Evolutionary conservation across 2,113 vertebrate species (phyloP).

Genomic region (Casuarius casuarius): DNA sequence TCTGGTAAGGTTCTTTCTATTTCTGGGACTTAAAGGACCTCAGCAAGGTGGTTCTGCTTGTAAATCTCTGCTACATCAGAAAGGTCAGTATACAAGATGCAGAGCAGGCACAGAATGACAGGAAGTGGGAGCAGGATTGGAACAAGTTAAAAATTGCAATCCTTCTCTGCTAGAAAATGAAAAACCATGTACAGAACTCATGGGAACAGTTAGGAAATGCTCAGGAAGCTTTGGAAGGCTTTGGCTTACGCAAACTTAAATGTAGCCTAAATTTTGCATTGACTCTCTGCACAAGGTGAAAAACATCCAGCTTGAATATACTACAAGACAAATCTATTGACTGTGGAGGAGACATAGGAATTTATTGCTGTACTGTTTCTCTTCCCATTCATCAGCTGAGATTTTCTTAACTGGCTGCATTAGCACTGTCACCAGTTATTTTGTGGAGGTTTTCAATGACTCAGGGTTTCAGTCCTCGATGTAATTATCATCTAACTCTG

Average conservation of each 20-base stretch:
- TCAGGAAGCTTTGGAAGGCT: constrained; percentile 41
- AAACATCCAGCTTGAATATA: constrained; percentile 10
- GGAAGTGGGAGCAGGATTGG: constrained; percentile 1
- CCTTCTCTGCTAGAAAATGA: constrained; percentile 27
- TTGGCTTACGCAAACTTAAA: neutral
- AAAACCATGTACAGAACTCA: constrained; percentile 15
- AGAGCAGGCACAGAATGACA: constrained; percentile 17
- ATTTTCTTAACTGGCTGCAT: constrained; percentile 31
- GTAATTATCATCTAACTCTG: neutral
- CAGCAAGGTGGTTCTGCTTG: constrained; percentile 36
- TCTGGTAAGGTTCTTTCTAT: constrained; percentile 62
- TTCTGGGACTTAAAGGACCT: constrained; percentile 45
- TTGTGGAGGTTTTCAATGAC: constrained; percentile 27
- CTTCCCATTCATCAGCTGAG: constrained; percentile 31
- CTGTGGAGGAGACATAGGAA: neutral
- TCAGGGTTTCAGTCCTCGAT: neutral
- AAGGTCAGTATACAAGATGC: constrained; percentile 61
- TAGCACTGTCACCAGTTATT: constrained; percentile 28
- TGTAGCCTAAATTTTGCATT: constrained; percentile 27
- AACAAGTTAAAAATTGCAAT: constrained; percentile 32
- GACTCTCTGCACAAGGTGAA: constrained; percentile 26
- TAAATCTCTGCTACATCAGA: constrained; percentile 56
- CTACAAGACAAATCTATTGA: constrained; percentile 37
- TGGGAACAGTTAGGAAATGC: neutral
- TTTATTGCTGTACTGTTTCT: constrained; percentile 48